Percentiles rank a stretch among this genome's conserved stretches.
phyloP scores from a whole-genome alignment of 2,797 vertebrate genomes.

The Semotilus atromaculatus region DNA sequence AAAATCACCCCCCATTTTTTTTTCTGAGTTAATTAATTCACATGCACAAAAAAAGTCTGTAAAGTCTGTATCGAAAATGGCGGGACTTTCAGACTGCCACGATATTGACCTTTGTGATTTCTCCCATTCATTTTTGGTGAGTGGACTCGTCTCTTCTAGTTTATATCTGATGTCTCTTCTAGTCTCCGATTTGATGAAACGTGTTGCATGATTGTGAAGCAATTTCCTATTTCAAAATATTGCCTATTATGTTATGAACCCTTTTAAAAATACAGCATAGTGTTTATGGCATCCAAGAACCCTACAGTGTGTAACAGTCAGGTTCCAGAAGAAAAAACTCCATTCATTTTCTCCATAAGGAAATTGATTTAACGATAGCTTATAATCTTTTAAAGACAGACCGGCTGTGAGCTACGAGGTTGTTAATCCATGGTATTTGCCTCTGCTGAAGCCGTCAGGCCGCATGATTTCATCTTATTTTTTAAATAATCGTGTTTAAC shows the following conservation, averaged over 20 bases:
- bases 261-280: not conserved
- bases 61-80: not conserved
- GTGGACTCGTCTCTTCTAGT: too few relatives aligned
- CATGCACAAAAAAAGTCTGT: constrained; percentile 1
- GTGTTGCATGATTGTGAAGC: not conserved
- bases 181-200: constrained; percentile 12
- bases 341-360: too few relatives aligned
- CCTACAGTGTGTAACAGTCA: not conserved
- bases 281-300: constrained; percentile 16
- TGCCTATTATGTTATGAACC: not conserved
- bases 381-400: too few relatives aligned
- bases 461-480: too few relatives aligned
- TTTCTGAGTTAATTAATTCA: not conserved
- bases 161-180: not conserved
- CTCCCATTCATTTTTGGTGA: not conserved
- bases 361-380: too few relatives aligned
- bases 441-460: too few relatives aligned
- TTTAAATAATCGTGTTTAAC: too few relatives aligned
- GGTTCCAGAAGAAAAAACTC: too few relatives aligned
- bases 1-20: not conserved
- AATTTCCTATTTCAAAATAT: not conserved
- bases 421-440: too few relatives aligned
- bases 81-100: not conserved
- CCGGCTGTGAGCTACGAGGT: too few relatives aligned
- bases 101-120: not conserved